These are phyloP conservation scores for Ficedula albicollis DNA, from an alignment of 2,797 vertebrate species.

Conservation along the genomic window DNA sequence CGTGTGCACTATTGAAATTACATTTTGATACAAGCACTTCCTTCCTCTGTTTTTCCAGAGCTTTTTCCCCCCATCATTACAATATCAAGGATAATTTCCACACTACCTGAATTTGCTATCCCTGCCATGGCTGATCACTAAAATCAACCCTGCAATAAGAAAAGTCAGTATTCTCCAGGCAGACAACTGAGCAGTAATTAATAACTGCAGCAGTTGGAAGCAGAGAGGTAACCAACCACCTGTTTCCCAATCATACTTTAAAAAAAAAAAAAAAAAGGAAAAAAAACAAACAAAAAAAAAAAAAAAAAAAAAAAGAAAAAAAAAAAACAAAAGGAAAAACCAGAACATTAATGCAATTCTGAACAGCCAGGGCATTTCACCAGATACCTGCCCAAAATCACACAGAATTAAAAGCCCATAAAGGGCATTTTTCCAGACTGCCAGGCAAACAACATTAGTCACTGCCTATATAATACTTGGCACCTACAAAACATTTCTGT, in stretches of 20 bases:
- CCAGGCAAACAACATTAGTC: constrained; percentile 41
- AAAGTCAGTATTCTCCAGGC: background rate
- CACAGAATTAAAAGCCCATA: constrained; percentile 23
- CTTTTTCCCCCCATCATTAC: background rate
- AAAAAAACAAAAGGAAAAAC: background rate
- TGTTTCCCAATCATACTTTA: background rate
- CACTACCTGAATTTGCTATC: background rate
- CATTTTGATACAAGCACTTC: background rate
- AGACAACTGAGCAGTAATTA: constrained; percentile 31
- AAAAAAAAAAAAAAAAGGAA: no score
- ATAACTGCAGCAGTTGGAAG: background rate
- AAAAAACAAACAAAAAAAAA: no score
- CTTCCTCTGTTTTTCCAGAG: background rate
- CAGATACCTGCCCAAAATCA: background rate
- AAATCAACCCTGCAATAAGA: background rate
- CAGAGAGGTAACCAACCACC: constrained; percentile 11
- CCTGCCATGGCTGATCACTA: background rate
- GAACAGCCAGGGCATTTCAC: constrained; percentile 21
- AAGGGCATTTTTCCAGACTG: constrained; percentile 33
- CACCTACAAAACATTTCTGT: background rate
- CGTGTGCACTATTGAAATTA: fast-evolving
- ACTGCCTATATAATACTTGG: background rate
- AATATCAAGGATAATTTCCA: background rate
- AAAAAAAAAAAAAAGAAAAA: no score
- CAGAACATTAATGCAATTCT: background rate